Conservation (phyloP, 2,797 vertebrate species). For the Tarsius wallacei region DNA sequence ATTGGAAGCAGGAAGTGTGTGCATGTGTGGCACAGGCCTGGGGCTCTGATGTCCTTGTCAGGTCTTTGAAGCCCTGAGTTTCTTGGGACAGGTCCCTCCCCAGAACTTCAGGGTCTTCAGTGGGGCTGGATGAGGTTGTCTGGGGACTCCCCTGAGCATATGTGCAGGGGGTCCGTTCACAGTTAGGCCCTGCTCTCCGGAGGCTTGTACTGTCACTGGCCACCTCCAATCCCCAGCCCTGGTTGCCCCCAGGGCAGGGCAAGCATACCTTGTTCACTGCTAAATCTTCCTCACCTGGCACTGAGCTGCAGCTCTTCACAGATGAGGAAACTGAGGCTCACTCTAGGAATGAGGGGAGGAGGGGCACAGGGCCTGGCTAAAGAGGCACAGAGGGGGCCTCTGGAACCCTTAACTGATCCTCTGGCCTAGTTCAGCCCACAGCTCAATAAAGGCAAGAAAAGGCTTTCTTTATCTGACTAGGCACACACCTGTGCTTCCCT, state of each 20-base stretch:
- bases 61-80: not conserved
- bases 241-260: not conserved
- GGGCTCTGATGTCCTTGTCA: constrained; percentile 12
- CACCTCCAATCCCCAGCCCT: not conserved
- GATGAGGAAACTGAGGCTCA: not conserved
- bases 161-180: not conserved
- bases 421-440: not conserved
- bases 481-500: not conserved
- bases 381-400: not conserved
- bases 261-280: not conserved
- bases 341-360: not conserved
- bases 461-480: not conserved
- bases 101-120: not conserved
- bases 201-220: not conserved
- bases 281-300: not conserved
- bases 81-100: not conserved
- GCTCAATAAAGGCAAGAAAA: not conserved
- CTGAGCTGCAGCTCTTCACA: not conserved
- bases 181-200: not conserved
- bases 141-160: not conserved
- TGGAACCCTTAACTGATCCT: not conserved
- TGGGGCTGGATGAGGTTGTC: too few relatives aligned
- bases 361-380: not conserved
- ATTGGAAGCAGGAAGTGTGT: constrained; percentile 62
- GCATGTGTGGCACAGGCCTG: rapidly evolving